These are phyloP conservation scores for Zosterops hypoxanthus DNA, from an alignment of 2,113 vertebrate species.

Conservation along the genomic window DNA sequence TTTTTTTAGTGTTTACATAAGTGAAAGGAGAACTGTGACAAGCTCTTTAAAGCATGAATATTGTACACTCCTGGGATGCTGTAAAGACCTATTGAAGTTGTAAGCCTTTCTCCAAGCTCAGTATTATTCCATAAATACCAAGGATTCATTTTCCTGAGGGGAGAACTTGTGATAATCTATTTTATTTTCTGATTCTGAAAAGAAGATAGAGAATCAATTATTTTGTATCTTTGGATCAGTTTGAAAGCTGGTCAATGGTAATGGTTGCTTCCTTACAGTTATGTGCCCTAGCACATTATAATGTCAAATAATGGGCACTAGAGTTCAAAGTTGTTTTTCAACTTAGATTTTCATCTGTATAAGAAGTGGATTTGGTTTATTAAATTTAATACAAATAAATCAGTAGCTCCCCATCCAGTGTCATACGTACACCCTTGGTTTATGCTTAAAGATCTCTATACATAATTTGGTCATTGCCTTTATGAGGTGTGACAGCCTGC, in stretches of 20 bases:
- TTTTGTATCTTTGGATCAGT: not conserved
- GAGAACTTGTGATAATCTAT: not conserved
- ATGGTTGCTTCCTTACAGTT: not conserved
- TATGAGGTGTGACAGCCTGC: not conserved
- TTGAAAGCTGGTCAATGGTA: not conserved
- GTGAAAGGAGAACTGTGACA: not conserved
- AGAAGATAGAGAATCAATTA: not conserved
- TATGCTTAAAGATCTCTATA: not conserved
- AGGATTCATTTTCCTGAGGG: not conserved
- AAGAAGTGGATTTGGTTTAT: not conserved
- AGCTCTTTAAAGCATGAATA: not conserved
- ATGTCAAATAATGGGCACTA: not conserved
- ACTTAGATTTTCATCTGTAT: not conserved
- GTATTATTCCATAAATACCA: not conserved
- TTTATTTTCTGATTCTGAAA: not conserved
- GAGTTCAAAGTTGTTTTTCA: not conserved
- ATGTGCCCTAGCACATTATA: not conserved
- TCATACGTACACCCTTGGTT: rapidly evolving
- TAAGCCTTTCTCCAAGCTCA: not conserved
- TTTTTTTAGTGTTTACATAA: not conserved
- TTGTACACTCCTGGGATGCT: not conserved
- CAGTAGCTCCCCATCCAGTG: not conserved
- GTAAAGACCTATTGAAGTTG: not conserved
- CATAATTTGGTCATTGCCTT: not conserved
- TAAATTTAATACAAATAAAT: not conserved